Evolutionary conservation across 2,797 vertebrate species (phyloP), one percentile per base, ranked within the genome.

Genomic region (Oryzias sinensis): DNA sequence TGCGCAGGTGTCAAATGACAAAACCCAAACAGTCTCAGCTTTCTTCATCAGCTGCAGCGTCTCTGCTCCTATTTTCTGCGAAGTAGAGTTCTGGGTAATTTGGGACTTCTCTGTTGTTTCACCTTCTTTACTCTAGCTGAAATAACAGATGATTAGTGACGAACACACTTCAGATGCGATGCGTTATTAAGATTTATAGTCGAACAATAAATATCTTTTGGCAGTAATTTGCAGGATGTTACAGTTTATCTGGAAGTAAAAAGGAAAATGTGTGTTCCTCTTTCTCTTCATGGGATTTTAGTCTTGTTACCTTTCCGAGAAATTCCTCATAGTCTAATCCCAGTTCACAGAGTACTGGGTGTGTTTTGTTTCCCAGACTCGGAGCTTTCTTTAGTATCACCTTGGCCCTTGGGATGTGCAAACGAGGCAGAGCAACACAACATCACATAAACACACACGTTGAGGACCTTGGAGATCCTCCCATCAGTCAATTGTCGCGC

Each of bases 181-280:
- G 33, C 2, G 9, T 11, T 37, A 11, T 13, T 37, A 37, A 37
- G 33, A 11, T 37, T 37, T 37, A 37, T 37, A 37, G 33, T 11
- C 11, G 33, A 37, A 37, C 3, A 11, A 37, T 37, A 37, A 37
- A 37, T 11, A 13, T 37, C 2, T 33, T 11, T 37, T 11, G 33
- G 8, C 9, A 37, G 9, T 37, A 14, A 46, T 46, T 42, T 22
- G 24, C 22, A 15, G 5, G 9, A 5, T 45, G 51, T 14, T 9
- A 50, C 42, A 46, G 24, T 64, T 64, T 20, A 51, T 14, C 56
- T 43, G 50, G 46, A 29, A 22, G 42, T 20, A 44, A 45, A 8
- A 29, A 60, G 11, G 8, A 20, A 16, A 8, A 7, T 37, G 2
- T 29, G 2, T 14, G n/a, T 6, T 1, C 13, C 22, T 42, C 6